Percentiles rank a stretch among this genome's conserved stretches.
Evolutionary conservation across 2,113 vertebrate genomes (phyloP).

Genomic region (Procavia capensis): DNA sequence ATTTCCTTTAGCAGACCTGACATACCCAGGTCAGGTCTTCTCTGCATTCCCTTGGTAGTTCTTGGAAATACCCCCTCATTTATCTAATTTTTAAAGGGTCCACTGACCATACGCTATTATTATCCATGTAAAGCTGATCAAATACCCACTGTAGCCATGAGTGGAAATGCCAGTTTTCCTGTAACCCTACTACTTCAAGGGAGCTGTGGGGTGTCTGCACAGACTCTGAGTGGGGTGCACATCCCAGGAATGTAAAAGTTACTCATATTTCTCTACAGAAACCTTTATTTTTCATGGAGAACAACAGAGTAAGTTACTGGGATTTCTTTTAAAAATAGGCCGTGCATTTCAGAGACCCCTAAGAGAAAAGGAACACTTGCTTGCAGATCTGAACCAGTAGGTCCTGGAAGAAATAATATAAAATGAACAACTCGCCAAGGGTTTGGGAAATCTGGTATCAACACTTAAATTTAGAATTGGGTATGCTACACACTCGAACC

Average conservation of each 20-base stretch:
- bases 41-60: slow-evolving; percentile 60
- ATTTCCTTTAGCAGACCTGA: slow-evolving; percentile 1
- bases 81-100: slow-evolving; percentile 56
- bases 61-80: neutral
- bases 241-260: neutral
- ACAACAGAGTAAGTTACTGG: neutral
- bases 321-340: slow-evolving; percentile 33
- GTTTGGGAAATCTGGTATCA: slow-evolving; percentile 64
- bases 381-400: slow-evolving; percentile 72
- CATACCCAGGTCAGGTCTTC: neutral
- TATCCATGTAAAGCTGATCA: slow-evolving; percentile 52
- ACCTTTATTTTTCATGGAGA: slow-evolving; percentile 33
- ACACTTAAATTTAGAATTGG: slow-evolving; percentile 51
- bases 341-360: slow-evolving; percentile 57
- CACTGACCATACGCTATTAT: slow-evolving; percentile 13
- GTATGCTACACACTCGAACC: slow-evolving; percentile 45
- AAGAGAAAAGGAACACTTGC: slow-evolving; percentile 67
- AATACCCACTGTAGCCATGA: slow-evolving; percentile 7
- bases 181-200: slow-evolving; percentile 39
- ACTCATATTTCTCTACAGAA: neutral
- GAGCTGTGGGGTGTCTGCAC: slow-evolving; percentile 31
- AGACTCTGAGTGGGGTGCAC: slow-evolving; percentile 66
- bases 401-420: slow-evolving; percentile 55
- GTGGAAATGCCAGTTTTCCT: slow-evolving; percentile 35
- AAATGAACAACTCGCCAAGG: slow-evolving; percentile 71